Conservation (phyloP, 2,888 invertebrate species). For the Mythimna albipuncta region DNA sequence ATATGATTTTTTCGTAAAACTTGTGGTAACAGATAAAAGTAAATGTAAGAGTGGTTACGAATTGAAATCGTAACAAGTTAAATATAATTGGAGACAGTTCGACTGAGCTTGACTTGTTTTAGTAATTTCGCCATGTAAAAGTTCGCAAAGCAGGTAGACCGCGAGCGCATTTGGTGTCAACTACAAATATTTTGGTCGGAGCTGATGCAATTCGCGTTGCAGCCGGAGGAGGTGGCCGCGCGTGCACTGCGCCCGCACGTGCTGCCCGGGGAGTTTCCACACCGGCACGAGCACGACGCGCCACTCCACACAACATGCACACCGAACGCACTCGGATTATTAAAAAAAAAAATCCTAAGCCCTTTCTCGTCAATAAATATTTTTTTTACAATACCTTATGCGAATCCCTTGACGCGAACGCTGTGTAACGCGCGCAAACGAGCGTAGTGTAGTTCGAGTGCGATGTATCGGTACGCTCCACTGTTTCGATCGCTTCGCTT, state of each 20-base stretch:
- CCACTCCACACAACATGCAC: conserved; percentile 63
- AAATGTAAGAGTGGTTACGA: background rate
- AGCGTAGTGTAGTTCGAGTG: conserved; percentile 69
- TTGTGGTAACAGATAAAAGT: background rate
- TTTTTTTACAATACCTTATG: conserved; percentile 75
- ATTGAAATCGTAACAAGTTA: conserved; percentile 25
- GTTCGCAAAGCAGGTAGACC: conserved; percentile 75
- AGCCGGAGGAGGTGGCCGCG: conserved; percentile 67
- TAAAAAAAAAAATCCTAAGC: conserved; percentile 36
- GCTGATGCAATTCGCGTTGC: conserved; percentile 80
- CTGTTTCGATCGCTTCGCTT: conserved; percentile 75
- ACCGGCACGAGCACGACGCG: conserved; percentile 62
- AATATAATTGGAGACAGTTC: conserved; percentile 38
- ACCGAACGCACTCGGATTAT: conserved; percentile 61
- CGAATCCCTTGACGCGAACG: conserved; percentile 66
- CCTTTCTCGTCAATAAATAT: conserved; percentile 46
- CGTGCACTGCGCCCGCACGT: conserved; percentile 75
- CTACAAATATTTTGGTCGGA: conserved; percentile 67
- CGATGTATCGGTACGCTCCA: conserved; percentile 63
- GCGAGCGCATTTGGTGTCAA: conserved; percentile 67
- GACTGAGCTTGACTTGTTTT: conserved; percentile 50
- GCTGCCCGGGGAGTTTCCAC: conserved; percentile 78
- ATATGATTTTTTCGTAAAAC: background rate
- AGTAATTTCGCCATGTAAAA: conserved; percentile 66
- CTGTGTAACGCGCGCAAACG: conserved; percentile 71